These are phyloP conservation scores for Anisognathus igniventris DNA, from an alignment of 2,797 vertebrate genomes.

Conservation along the genomic window DNA sequence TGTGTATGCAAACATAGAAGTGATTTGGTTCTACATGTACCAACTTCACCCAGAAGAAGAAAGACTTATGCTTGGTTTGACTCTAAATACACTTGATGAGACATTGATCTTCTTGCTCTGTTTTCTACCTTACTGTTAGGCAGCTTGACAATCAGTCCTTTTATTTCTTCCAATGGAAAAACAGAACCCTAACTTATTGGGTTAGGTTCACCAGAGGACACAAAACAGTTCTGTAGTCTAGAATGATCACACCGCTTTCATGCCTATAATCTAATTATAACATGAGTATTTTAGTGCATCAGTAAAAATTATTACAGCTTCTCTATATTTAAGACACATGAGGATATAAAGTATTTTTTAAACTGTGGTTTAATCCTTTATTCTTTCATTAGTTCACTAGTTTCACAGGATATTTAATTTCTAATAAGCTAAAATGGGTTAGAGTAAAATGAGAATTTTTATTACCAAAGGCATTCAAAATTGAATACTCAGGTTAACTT, in stretches of 20 bases:
- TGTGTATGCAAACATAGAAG: not conserved
- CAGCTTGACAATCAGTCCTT: not conserved
- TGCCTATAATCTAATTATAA: conserved; percentile 32
- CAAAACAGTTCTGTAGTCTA: conserved; percentile 4
- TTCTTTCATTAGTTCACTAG: not conserved
- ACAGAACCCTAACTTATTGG: conserved; percentile 29
- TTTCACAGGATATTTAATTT: not conserved
- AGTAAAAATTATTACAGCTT: conserved; percentile 1
- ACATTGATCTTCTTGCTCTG: not conserved
- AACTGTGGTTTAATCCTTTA: not conserved
- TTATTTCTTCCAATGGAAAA: conserved; percentile 25
- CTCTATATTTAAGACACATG: not conserved
- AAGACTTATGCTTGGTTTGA: not conserved
- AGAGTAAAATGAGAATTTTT: not conserved
- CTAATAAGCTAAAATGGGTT: not conserved
- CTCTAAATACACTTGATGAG: not conserved
- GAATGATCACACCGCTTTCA: conserved; percentile 39
- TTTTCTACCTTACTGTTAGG: not conserved
- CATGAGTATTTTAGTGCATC: not conserved
- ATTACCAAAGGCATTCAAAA: not conserved
- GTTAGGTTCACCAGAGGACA: conserved; percentile 37
- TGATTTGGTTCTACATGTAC: not conserved
- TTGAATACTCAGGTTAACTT: not conserved
- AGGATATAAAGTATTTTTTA: not conserved
- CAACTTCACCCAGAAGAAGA: not conserved